Percentiles rank a stretch among this genome's conserved stretches.
phyloP scores from a whole-genome alignment of 2,888 invertebrate species.

The Epinotia brunnichana region DNA sequence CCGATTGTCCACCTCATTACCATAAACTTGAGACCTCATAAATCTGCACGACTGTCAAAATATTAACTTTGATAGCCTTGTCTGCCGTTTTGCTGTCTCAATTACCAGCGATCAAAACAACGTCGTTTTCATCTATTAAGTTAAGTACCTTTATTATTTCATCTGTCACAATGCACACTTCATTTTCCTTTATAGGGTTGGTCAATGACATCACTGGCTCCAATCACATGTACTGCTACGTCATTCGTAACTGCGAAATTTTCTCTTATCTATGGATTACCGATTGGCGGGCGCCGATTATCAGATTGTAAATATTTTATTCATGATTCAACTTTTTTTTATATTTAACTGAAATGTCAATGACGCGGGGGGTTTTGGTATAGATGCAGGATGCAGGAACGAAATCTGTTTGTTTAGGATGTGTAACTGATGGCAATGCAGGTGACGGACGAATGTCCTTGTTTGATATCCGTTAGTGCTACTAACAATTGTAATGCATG shows the following conservation, averaged over 20 bases:
- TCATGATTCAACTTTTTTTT: conserved; percentile 40
- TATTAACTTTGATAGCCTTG: conserved; percentile 9
- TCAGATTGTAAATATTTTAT: conserved; percentile 39
- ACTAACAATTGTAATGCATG: neutral
- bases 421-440: neutral
- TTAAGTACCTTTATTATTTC: conserved; percentile 7
- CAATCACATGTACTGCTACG: conserved; percentile 35
- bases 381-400: neutral
- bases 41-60: neutral
- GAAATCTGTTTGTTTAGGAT: conserved; percentile 18
- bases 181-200: conserved; percentile 33
- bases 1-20: neutral
- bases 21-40: neutral
- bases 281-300: conserved; percentile 31
- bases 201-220: conserved; percentile 40
- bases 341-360: conserved; percentile 21
- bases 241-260: conserved; percentile 34
- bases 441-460: conserved; percentile 5
- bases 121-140: conserved; percentile 26
- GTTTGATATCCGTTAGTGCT: conserved; percentile 9
- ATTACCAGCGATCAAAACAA: neutral
- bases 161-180: conserved; percentile 8
- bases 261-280: conserved; percentile 29
- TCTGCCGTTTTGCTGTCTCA: neutral
- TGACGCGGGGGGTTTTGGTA: neutral